phyloP scores from a whole-genome alignment of 2,888 invertebrate genomes.

The Neelides folsomi region DNA sequence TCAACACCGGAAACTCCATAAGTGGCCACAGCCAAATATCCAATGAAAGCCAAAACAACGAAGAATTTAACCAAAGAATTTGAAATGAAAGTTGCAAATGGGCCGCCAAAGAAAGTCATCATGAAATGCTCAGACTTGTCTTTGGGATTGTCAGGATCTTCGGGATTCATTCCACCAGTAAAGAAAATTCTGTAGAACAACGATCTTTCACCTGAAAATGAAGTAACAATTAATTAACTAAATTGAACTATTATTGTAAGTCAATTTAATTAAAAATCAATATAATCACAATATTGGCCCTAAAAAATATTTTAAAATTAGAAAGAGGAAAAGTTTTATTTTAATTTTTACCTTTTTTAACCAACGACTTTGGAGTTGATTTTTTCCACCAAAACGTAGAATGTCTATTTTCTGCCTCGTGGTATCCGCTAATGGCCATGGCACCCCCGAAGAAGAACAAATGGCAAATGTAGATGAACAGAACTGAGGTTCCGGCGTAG shows the following conservation, averaged over 20 bases:
- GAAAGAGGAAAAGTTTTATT: too few species aligned
- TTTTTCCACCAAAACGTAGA: constrained; percentile 57
- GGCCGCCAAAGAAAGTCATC: constrained; percentile 6
- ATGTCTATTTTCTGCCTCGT: constrained; percentile 73
- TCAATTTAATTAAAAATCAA: too few species aligned
- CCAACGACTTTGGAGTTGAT: constrained; percentile 59
- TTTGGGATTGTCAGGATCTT: background rate
- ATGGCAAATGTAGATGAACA: constrained; percentile 12
- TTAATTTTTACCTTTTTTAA: background rate
- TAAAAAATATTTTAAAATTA: too few species aligned
- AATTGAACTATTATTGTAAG: background rate
- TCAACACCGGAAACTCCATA: background rate
- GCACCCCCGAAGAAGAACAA: constrained; percentile 12
- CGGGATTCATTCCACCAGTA: constrained; percentile 4
- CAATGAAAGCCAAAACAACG: background rate
- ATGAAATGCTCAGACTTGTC: constrained; percentile 3
- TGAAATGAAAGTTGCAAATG: constrained; percentile 2
- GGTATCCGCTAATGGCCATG: constrained; percentile 41
- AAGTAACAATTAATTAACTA: too few species aligned
- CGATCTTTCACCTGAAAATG: too few species aligned
- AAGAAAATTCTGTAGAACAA: constrained; percentile 4
- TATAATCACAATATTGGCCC: too few species aligned
- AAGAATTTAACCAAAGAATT: background rate
- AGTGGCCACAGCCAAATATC: constrained; percentile 2
- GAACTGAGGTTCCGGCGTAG: constrained; percentile 10